phyloP scores from a whole-genome alignment of 2,888 invertebrate genomes.

The Archips xylosteana region DNA sequence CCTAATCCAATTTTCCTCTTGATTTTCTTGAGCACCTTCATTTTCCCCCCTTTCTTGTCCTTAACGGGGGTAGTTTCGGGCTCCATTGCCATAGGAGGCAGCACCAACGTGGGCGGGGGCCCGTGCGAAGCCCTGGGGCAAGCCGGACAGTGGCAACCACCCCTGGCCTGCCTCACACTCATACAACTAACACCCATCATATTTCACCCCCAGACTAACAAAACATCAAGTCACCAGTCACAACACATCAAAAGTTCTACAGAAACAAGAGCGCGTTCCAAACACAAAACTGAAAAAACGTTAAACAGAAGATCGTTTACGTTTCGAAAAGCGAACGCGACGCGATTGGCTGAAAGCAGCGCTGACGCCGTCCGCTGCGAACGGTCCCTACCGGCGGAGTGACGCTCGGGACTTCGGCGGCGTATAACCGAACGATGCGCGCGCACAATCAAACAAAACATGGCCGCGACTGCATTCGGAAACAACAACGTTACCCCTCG shows the following conservation, averaged over 20 bases:
- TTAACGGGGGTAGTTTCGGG: conserved; percentile 78
- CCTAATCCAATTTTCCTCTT: conserved; percentile 95
- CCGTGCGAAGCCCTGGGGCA: conserved; percentile 78
- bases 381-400: conserved; percentile 73
- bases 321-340: conserved; percentile 23
- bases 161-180: conserved; percentile 85
- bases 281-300: conserved; percentile 10
- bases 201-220: conserved; percentile 47
- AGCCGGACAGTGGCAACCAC: conserved; percentile 84
- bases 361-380: conserved; percentile 73
- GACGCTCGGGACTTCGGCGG: conserved; percentile 46
- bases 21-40: conserved; percentile 96
- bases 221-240: conserved; percentile 32
- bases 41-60: conserved; percentile 87
- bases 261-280: conserved; percentile 9
- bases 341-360: conserved; percentile 17
- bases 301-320: background rate
- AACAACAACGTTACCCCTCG: background rate
- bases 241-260: background rate
- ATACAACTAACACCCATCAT: conserved; percentile 85
- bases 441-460: conserved; percentile 49
- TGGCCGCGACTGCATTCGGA: background rate
- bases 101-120: conserved; percentile 78
- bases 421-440: conserved; percentile 53
- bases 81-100: conserved; percentile 80